These are phyloP conservation scores for Xestia ashworthii DNA, from an alignment of 2,888 invertebrate species.

Conservation along the genomic window DNA sequence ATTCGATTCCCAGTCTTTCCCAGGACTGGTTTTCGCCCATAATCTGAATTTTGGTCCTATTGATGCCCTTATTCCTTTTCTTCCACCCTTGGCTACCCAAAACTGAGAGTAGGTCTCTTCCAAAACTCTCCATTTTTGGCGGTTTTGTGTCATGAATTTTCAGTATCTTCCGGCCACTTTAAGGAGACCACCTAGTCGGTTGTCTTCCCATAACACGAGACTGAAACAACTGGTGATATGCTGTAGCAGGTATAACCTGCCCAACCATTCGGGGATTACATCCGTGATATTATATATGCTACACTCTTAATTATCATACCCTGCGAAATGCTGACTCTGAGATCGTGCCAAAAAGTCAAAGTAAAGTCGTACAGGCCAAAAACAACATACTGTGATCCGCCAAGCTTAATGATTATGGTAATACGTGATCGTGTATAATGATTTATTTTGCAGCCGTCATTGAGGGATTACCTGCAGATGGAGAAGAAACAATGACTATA, in stretches of 20 bases:
- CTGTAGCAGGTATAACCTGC: background rate
- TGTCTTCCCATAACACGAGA: background rate
- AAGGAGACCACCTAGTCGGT: background rate
- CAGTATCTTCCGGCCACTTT: no score
- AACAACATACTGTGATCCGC: slow-evolving; percentile 9
- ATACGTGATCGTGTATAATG: background rate
- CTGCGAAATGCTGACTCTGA: background rate
- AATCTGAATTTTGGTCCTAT: background rate
- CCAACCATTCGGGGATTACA: background rate
- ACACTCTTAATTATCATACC: background rate
- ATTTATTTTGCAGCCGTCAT: background rate
- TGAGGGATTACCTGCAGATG: background rate
- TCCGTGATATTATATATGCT: background rate
- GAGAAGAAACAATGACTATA: background rate
- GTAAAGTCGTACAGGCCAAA: background rate
- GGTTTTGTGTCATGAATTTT: no score
- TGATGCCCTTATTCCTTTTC: background rate
- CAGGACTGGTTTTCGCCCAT: background rate
- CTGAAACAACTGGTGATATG: background rate
- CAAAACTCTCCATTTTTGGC: no score
- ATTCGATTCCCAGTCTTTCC: background rate
- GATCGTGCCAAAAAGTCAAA: slow-evolving; percentile 11
- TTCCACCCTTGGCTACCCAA: no score
- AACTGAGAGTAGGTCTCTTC: no score
- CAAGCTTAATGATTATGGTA: background rate